These are phyloP conservation scores for Luffia ferchaultella DNA, from an alignment of 2,888 invertebrate species.

Conservation along the genomic window DNA sequence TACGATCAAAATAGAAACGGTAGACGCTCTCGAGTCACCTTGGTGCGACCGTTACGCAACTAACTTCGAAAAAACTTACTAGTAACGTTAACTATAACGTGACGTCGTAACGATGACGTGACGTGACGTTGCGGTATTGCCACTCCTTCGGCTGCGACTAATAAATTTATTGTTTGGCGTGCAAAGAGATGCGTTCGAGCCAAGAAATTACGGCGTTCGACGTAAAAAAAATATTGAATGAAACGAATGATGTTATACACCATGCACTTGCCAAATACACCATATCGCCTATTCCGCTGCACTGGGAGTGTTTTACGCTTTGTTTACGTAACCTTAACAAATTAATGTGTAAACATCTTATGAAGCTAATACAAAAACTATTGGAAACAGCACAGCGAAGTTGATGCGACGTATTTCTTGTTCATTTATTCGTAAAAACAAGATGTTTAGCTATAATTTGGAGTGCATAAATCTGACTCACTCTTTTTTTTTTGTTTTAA, in stretches of 20 bases:
- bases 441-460: too few species aligned
- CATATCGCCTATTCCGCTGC: not conserved
- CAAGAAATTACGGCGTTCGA: conserved; percentile 64
- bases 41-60: conserved; percentile 32
- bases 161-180: conserved; percentile 68
- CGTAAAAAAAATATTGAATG: conserved; percentile 63
- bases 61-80: not conserved
- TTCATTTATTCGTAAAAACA: too few species aligned
- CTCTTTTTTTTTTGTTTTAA: too few species aligned
- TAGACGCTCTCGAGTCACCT: conserved; percentile 62
- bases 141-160: conserved; percentile 58
- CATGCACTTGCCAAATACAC: not conserved
- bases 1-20: conserved; percentile 60
- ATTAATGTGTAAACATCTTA: too few species aligned
- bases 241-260: conserved; percentile 22
- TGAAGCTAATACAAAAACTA: too few species aligned
- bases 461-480: too few species aligned
- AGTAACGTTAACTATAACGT: conserved; percentile 26
- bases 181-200: conserved; percentile 66
- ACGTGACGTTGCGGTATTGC: conserved; percentile 53
- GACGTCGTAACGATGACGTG: conserved; percentile 35
- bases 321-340: conserved; percentile 1
- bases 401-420: too few species aligned
- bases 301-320: not conserved
- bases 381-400: too few species aligned